These are phyloP conservation scores for Carduelis carduelis DNA, from an alignment of 2,797 vertebrate species.

Conservation along the genomic window DNA sequence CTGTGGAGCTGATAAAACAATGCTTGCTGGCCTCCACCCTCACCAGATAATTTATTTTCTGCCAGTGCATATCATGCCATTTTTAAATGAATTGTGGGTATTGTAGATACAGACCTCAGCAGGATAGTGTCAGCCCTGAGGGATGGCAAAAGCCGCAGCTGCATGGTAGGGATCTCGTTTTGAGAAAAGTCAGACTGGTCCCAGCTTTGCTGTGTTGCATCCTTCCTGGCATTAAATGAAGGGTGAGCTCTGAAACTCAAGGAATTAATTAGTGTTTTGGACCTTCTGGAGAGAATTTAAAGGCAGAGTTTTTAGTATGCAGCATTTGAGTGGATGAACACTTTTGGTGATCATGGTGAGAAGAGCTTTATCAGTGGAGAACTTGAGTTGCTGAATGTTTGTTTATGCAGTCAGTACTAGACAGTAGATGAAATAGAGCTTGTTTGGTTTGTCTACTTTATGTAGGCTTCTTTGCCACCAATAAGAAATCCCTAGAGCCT, in stretches of 20 bases:
- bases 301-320: background rate
- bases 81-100: background rate
- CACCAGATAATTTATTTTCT: background rate
- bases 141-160: background rate
- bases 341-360: background rate
- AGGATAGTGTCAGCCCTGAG: background rate
- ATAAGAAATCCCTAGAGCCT: background rate
- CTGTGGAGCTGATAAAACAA: background rate
- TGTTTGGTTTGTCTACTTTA: background rate
- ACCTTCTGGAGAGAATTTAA: background rate
- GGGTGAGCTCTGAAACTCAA: background rate
- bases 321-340: background rate
- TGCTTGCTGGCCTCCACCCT: background rate
- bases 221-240: background rate
- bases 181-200: background rate
- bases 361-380: background rate
- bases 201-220: background rate
- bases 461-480: background rate
- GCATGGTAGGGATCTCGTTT: background rate
- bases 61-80: background rate
- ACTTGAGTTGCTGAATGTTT: background rate
- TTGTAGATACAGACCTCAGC: background rate
- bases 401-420: background rate
- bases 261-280: background rate
- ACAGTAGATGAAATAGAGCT: background rate